These are phyloP conservation scores for Philonicus albiceps DNA, from an alignment of 2,888 invertebrate genomes.

Conservation along the genomic window DNA sequence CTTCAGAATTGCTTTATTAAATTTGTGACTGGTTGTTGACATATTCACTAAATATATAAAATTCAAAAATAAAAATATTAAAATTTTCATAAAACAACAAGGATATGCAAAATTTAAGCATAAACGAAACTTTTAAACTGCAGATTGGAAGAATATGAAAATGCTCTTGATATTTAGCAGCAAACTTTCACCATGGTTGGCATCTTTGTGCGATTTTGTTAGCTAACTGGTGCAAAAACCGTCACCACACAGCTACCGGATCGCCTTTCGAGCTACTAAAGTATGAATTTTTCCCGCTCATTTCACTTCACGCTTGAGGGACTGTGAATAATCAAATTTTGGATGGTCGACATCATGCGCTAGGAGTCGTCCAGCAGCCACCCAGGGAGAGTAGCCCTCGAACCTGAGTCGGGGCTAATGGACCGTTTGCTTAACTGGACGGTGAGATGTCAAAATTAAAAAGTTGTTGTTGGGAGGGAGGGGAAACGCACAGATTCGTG, in stretches of 20 bases:
- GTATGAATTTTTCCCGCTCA: conserved; percentile 24
- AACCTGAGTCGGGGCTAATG: not conserved
- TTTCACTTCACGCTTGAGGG: conserved; percentile 14
- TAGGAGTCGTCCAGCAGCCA: not conserved
- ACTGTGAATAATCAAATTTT: conserved; percentile 17
- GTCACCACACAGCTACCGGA: not conserved
- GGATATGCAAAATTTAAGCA: not conserved
- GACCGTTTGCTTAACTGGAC: conserved; percentile 20
- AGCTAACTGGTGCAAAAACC: not conserved
- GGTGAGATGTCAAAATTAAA: not conserved
- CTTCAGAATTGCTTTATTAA: not conserved
- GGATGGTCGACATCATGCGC: not conserved
- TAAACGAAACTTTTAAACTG: not conserved
- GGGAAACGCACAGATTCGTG: not conserved
- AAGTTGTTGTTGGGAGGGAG: not conserved
- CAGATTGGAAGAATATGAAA: not conserved
- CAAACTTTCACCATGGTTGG: not conserved
- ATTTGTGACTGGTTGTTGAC: not conserved
- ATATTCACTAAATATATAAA: not conserved
- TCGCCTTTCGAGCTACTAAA: not conserved
- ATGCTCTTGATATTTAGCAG: not conserved
- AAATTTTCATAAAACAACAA: not conserved
- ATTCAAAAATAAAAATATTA: not conserved
- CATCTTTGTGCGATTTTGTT: not conserved
- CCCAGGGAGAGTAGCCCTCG: not conserved